These are phyloP conservation scores for Salarias fasciatus DNA, from an alignment of 2,797 vertebrate species.

Conservation along the genomic window DNA sequence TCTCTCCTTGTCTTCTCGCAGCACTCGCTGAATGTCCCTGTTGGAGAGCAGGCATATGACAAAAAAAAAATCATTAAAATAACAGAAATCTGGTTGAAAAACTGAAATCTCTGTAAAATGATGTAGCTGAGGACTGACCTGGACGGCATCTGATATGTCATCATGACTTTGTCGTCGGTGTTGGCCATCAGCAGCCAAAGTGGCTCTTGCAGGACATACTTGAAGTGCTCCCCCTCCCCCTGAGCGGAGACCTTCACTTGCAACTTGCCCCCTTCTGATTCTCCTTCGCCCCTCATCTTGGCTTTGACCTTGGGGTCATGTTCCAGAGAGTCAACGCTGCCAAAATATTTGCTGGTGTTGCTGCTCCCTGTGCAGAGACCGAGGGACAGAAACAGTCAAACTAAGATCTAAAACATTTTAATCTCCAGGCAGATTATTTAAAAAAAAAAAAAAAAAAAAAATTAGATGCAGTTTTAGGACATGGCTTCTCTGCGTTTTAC, in stretches of 20 bases:
- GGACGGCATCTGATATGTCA: slow-evolving; percentile 93
- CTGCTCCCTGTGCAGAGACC: slow-evolving; percentile 84
- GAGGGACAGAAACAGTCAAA: neutral
- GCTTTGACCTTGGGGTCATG: slow-evolving; percentile 80
- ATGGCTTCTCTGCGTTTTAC: slow-evolving; percentile 14
- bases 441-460: no score
- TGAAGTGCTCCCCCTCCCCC: slow-evolving; percentile 79
- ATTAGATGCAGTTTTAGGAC: no score
- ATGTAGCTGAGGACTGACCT: slow-evolving; percentile 78
- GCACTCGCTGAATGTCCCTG: slow-evolving; percentile 87
- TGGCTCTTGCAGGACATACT: slow-evolving; percentile 89
- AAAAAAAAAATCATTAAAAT: neutral
- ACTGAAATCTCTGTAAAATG: neutral
- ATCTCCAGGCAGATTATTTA: no score
- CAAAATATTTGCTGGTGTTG: slow-evolving; percentile 93
- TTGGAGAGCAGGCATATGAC: neutral
- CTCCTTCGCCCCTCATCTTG: slow-evolving; percentile 42
- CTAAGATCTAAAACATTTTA: neutral
- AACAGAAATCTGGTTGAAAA: no score
- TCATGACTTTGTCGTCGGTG: slow-evolving; percentile 88
- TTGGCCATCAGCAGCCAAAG: slow-evolving; percentile 91
- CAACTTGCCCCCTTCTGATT: slow-evolving; percentile 46
- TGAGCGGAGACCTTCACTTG: slow-evolving; percentile 49
- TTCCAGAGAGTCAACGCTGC: slow-evolving; percentile 91
- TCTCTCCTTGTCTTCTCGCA: slow-evolving; percentile 89